Base-by-base conservation (phyloP, 2,888 invertebrate species). In the Pyrochroa serraticornis region DNA sequence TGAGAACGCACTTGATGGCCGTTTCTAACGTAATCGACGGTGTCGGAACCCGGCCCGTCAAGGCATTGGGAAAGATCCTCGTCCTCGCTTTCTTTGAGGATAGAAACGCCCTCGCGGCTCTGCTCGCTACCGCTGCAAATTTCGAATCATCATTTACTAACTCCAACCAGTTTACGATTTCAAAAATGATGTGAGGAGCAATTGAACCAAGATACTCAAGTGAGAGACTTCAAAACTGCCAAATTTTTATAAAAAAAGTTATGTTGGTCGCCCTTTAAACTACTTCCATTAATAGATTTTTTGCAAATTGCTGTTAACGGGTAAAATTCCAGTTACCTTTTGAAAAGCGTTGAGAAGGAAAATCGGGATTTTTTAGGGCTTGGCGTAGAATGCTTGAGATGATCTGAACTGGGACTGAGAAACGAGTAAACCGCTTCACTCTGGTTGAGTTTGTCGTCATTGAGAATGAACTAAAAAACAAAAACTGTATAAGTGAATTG, bases 381-480 rank as follows among this genome's bases (percentile, higher is more conserved):
- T 38, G 89, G 88, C 38, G 87, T 83, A 52, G 85, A 83, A 69
- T 90, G 90, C 77, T 93, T 93, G 64, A 95, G 82, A 79, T 92
- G 92, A 75, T 94, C 93, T 0, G 94, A 93, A 77, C 92, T 93
- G 2, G 94, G 94, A 76, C 93, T 93, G n/a, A 95, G 83, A 80
- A 95, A 95, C 60, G 92, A 88, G 75, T 94, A 95, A 64, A 95
- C 84, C 48, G 92, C 91, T 81, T 95, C 95, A 75, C 93, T 91
- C 81, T 92, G 92, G 77, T 92, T 92, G 66, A 95, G 81, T 68
- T 89, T 84, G 62, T 94, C 94, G 73, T 95, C 93, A 80, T 91
- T 91, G 77, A 95, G 82, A 68, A 95, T 88, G 77, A 90, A 91
- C 93, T 94, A 77, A 60, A 83, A 81, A 44, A 55, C 34, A 30